Evolutionary conservation across 2,797 vertebrate species (phyloP).

Genomic region (Pangasius sanitwongsei): DNA sequence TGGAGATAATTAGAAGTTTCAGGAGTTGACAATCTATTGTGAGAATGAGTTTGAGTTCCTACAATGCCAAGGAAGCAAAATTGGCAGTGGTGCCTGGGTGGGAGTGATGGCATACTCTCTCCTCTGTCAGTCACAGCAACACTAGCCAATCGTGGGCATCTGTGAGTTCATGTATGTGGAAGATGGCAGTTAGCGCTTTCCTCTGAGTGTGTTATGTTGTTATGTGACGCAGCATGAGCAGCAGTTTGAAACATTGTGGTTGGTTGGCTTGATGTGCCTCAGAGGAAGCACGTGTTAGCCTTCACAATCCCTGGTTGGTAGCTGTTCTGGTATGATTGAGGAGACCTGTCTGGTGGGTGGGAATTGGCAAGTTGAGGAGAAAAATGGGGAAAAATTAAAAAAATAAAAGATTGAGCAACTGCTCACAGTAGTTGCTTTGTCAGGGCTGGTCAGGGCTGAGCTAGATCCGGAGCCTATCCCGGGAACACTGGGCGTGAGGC

Average conservation of each 20-base stretch:
- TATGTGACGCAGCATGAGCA: too few relatives aligned
- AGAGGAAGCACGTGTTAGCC: not conserved
- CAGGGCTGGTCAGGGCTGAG: not conserved
- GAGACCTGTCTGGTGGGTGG: not conserved
- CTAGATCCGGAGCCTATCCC: not conserved
- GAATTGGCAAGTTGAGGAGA: not conserved
- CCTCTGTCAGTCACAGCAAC: not conserved
- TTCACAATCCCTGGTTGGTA: not conserved
- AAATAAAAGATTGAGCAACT: not conserved
- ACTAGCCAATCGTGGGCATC: not conserved
- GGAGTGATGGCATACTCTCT: not conserved
- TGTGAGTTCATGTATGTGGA: not conserved
- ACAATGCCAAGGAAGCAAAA: not conserved
- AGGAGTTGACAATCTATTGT: not conserved
- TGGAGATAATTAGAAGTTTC: not conserved
- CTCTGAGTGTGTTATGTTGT: not conserved
- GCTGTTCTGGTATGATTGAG: not conserved
- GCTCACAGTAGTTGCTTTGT: not conserved
- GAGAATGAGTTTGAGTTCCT: too few relatives aligned
- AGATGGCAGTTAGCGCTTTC: not conserved
- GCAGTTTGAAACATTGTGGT: not conserved
- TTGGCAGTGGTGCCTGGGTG: not conserved
- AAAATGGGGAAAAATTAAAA: not conserved
- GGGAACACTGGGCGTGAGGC: not conserved
- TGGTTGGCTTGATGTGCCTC: not conserved